A percentile compares a stretch with the other conserved stretches of the same genome.
phyloP scores from a whole-genome alignment of 2,888 invertebrate species.

The Nymphalis polychloros region DNA sequence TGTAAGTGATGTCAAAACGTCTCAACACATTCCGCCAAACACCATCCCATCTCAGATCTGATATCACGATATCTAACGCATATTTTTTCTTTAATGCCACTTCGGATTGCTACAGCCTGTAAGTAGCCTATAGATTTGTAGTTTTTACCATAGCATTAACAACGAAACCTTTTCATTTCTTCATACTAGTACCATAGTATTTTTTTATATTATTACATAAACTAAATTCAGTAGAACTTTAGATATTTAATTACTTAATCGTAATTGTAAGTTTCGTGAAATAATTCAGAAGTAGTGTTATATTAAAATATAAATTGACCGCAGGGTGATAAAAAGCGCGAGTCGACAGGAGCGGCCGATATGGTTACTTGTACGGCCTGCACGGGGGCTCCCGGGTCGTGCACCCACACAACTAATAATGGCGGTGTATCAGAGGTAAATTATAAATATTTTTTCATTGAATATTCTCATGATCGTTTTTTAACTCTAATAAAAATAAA shows the following conservation, averaged over 20 bases:
- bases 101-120: constrained; percentile 78
- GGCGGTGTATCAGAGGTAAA: constrained; percentile 93
- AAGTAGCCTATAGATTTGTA: constrained; percentile 59
- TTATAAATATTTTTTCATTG: not conserved
- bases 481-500: too few species aligned
- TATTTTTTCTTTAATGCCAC: constrained; percentile 77
- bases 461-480: not conserved
- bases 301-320: constrained; percentile 15
- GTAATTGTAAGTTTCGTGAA: not conserved
- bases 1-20: constrained; percentile 74
- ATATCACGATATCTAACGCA: constrained; percentile 78
- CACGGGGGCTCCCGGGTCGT: constrained; percentile 87
- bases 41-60: constrained; percentile 54
- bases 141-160: constrained; percentile 27
- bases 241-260: constrained; percentile 4
- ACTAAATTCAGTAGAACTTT: constrained; percentile 20
- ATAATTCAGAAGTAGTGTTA: not conserved
- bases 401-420: constrained; percentile 93
- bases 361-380: constrained; percentile 92
- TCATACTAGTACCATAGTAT: constrained; percentile 23
- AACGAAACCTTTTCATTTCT: constrained; percentile 20
- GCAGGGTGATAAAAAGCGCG: constrained; percentile 93
- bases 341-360: constrained; percentile 89
- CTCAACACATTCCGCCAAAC: constrained; percentile 47
- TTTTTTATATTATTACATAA: not conserved